phyloP scores from a whole-genome alignment of 2,888 invertebrate genomes.

The Athalia cordata region DNA sequence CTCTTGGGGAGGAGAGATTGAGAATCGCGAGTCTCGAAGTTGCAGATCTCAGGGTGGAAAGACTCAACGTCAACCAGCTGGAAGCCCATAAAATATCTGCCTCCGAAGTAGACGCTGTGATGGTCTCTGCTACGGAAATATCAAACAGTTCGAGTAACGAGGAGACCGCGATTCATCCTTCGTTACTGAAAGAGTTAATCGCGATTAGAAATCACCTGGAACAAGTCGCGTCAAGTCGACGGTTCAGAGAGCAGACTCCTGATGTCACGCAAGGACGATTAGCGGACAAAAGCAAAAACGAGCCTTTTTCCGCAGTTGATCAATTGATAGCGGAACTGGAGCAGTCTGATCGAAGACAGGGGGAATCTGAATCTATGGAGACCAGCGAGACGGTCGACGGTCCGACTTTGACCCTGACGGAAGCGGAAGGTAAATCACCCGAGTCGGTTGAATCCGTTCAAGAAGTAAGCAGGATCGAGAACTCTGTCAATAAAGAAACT shows the following conservation, averaged over 20 bases:
- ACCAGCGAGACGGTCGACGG: slow-evolving; percentile 8
- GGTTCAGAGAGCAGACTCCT: slow-evolving; percentile 2
- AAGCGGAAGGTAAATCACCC: slow-evolving; percentile 1
- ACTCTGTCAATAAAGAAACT: slow-evolving; percentile 7
- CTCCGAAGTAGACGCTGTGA: slow-evolving; percentile 86
- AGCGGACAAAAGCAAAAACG: slow-evolving; percentile 50
- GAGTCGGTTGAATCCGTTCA: slow-evolving; percentile 22
- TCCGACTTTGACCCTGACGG: not conserved
- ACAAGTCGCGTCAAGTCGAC: slow-evolving; percentile 54
- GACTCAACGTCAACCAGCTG: slow-evolving; percentile 85
- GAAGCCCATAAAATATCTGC: slow-evolving; percentile 88
- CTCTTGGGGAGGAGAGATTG: slow-evolving; percentile 62
- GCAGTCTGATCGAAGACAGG: slow-evolving; percentile 14
- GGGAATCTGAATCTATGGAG: slow-evolving; percentile 1
- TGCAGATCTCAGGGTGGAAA: slow-evolving; percentile 85
- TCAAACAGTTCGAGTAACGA: slow-evolving; percentile 79
- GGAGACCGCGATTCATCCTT: slow-evolving; percentile 77
- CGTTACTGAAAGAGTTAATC: slow-evolving; percentile 66
- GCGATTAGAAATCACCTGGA: slow-evolving; percentile 69
- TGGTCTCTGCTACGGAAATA: slow-evolving; percentile 83
- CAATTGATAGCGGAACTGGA: slow-evolving; percentile 25
- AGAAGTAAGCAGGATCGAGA: slow-evolving; percentile 4
- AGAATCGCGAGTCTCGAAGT: slow-evolving; percentile 82
- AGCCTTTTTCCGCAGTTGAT: slow-evolving; percentile 15
- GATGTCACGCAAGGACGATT: slow-evolving; percentile 45